Conservation (phyloP, 2,888 invertebrate genomes). For the Caenorhabditis drosophilae region DNA sequence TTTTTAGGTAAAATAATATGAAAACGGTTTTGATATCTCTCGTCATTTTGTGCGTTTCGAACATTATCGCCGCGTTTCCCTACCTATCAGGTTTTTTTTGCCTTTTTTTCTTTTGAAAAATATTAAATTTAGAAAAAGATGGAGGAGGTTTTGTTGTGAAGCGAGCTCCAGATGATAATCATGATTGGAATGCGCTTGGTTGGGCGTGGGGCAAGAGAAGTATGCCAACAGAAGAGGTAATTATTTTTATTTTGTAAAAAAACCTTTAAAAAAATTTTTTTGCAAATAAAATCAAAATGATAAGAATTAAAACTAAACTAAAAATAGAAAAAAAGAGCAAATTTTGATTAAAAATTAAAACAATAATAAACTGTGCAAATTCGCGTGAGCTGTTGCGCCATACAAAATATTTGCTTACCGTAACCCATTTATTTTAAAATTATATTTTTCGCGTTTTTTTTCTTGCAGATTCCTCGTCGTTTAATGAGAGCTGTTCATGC, state of each 20-base stretch:
- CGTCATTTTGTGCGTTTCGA: slow-evolving; percentile 9
- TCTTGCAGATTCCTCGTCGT: slow-evolving; percentile 34
- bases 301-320: too few species aligned
- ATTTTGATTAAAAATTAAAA: too few species aligned
- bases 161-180: slow-evolving; percentile 10
- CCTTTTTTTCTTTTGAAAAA: not conserved
- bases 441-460: too few species aligned
- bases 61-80: slow-evolving; percentile 5
- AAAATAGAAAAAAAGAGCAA: too few species aligned
- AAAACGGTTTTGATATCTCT: slow-evolving; percentile 12
- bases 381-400: too few species aligned
- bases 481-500: slow-evolving; percentile 42
- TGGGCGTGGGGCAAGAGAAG: slow-evolving; percentile 59
- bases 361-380: too few species aligned
- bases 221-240: slow-evolving; percentile 4
- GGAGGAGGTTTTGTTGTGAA: not conserved
- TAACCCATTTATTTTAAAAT: too few species aligned
- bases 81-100: slow-evolving; percentile 13
- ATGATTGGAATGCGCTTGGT: slow-evolving; percentile 54
- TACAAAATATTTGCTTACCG: too few species aligned
- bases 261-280: too few species aligned
- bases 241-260: slow-evolving; percentile 1
- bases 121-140: slow-evolving; percentile 1
- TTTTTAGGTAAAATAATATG: slow-evolving; percentile 35
- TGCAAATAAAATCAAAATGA: too few species aligned